These are phyloP conservation scores for Xerus inauris DNA, from an alignment of 2,113 vertebrate species.

Conservation along the genomic window DNA sequence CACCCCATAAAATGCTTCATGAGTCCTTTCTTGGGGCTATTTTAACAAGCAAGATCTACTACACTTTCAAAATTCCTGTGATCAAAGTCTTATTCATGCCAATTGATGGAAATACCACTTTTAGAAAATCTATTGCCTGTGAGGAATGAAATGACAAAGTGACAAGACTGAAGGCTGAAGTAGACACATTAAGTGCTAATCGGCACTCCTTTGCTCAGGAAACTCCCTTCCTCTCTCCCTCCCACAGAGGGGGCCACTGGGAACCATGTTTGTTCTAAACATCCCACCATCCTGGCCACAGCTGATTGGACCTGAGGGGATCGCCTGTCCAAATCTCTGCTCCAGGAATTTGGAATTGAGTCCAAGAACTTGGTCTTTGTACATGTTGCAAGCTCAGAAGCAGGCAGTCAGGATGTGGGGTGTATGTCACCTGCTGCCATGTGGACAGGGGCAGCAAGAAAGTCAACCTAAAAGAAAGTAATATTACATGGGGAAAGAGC, in stretches of 20 bases:
- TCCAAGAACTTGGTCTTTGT: background rate
- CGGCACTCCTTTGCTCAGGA: background rate
- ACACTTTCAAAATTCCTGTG: slow-evolving; percentile 19
- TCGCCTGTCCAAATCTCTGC: background rate
- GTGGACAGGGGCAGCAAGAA: background rate
- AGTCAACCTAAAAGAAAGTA: background rate
- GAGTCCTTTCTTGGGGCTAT: slow-evolving; percentile 56
- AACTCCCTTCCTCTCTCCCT: background rate
- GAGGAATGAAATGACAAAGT: background rate
- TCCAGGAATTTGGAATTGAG: background rate
- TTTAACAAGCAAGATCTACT: slow-evolving; percentile 57
- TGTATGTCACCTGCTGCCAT: background rate
- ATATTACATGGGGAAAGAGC: background rate
- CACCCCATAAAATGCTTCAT: slow-evolving; percentile 64
- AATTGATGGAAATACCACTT: background rate
- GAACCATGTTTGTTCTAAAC: background rate
- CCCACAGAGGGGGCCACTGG: background rate
- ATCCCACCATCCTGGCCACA: background rate
- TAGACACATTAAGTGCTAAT: background rate
- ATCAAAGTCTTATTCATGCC: slow-evolving; percentile 12
- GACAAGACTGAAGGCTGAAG: background rate
- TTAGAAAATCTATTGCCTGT: background rate
- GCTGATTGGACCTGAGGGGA: background rate
- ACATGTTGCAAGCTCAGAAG: background rate
- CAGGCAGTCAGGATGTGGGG: background rate